Percentiles rank a stretch among this genome's conserved stretches.
These are phyloP conservation scores for Hippopotamyrus pictus DNA, from an alignment of 2,797 vertebrate genomes.

Conservation along the genomic window DNA sequence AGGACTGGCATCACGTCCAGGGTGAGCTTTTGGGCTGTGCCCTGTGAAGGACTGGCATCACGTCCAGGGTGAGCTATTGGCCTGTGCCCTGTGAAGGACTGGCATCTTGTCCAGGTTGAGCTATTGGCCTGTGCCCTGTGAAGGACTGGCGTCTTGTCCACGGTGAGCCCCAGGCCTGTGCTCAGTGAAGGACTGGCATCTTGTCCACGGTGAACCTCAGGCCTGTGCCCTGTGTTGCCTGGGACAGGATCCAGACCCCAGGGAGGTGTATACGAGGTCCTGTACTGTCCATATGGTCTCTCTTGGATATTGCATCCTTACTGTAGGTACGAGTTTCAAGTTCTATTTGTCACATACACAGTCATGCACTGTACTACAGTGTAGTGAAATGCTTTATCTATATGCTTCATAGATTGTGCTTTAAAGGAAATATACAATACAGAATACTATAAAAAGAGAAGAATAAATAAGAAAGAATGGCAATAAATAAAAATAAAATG, in stretches of 20 bases:
- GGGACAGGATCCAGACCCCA: not conserved
- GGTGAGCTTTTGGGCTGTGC: not conserved
- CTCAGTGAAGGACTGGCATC: not conserved
- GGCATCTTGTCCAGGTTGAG: not conserved
- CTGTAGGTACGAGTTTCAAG: not conserved
- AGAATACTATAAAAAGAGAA: not conserved
- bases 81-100: not conserved
- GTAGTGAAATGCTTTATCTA: not conserved
- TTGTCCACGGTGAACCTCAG: not conserved
- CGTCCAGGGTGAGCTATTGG: not conserved
- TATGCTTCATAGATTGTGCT: not conserved
- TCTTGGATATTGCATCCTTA: not conserved
- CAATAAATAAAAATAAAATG: not conserved
- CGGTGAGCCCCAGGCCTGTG: too few relatives aligned
- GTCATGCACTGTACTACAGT: not conserved
- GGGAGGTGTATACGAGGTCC: not conserved
- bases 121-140: not conserved
- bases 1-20: not conserved
- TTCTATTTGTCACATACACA: not conserved
- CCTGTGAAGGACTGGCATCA: not conserved
- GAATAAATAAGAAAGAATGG: not conserved
- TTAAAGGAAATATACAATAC: not conserved
- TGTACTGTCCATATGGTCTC: not conserved
- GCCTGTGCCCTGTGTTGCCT: not conserved
- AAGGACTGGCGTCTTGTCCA: too few relatives aligned